Percentiles rank a stretch among this genome's conserved stretches.
Evolutionary conservation across 1,140 invertebrate genomes (phyloP).

Genomic region (Armadillidium nasatum): DNA sequence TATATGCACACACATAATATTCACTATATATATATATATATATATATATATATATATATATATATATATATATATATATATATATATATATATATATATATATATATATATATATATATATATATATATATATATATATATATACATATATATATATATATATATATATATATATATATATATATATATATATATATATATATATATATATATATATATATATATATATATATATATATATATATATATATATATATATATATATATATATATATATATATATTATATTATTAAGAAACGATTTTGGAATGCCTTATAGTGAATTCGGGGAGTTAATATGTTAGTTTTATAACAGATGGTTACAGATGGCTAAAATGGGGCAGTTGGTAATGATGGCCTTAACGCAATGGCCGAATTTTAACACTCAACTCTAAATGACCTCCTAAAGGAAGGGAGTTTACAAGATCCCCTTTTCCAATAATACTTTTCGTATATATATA

Average conservation of each 20-base stretch:
- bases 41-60: neutral
- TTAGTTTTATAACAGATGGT: neutral
- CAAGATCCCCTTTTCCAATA: neutral
- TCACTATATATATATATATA: too few species aligned
- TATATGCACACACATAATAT: too few species aligned
- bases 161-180: constrained; percentile 1
- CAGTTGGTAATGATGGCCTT: constrained; percentile 12
- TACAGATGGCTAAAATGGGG: neutral
- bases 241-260: neutral
- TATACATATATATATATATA: neutral
- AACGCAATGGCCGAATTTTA: neutral
- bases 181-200: constrained; percentile 3
- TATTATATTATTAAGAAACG: neutral
- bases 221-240: neutral
- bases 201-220: neutral
- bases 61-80: neutral
- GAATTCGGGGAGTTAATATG: neutral
- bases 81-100: constrained; percentile 1
- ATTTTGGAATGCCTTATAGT: neutral
- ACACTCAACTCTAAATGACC: neutral
- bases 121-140: neutral
- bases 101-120: neutral
- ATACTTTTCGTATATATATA: too few species aligned
- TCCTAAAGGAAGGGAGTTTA: neutral
- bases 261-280: constrained; percentile 6